Evolutionary conservation across 2,888 invertebrate species (phyloP).

Genomic region (Apodemia hepburni): DNA sequence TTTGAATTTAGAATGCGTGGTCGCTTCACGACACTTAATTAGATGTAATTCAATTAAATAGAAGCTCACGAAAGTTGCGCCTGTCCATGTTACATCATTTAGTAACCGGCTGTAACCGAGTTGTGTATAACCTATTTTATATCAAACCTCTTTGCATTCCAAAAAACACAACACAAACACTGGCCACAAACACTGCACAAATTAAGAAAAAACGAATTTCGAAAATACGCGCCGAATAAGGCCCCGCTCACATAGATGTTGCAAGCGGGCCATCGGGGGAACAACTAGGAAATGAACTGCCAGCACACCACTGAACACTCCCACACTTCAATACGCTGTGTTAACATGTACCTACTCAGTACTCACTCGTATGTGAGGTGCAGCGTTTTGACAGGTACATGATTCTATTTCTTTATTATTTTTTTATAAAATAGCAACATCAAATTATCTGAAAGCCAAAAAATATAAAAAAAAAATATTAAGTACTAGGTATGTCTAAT

Average conservation of each 20-base stretch:
- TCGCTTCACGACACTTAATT: slow-evolving; percentile 33
- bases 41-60: slow-evolving; percentile 33
- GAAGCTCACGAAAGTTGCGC: slow-evolving; percentile 30
- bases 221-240: slow-evolving; percentile 68
- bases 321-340: slow-evolving; percentile 38
- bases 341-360: slow-evolving; percentile 35
- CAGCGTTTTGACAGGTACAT: slow-evolving; percentile 64
- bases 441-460: not conserved
- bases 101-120: slow-evolving; percentile 33
- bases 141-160: slow-evolving; percentile 38
- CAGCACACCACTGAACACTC: slow-evolving; percentile 48
- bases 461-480: not conserved
- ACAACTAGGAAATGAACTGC: slow-evolving; percentile 74
- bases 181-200: slow-evolving; percentile 38
- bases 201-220: slow-evolving; percentile 40
- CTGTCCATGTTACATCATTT: slow-evolving; percentile 40
- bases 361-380: slow-evolving; percentile 45
- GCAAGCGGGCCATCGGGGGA: slow-evolving; percentile 73
- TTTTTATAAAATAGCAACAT: slow-evolving; percentile 10
- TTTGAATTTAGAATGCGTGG: slow-evolving; percentile 22
- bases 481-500: slow-evolving; percentile 16
- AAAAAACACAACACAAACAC: slow-evolving; percentile 38
- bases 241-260: slow-evolving; percentile 74
- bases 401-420: slow-evolving; percentile 56
- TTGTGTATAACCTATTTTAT: slow-evolving; percentile 36